Evolutionary conservation across 1,140 invertebrate genomes (phyloP).

Genomic region (Charaxes varanes): DNA sequence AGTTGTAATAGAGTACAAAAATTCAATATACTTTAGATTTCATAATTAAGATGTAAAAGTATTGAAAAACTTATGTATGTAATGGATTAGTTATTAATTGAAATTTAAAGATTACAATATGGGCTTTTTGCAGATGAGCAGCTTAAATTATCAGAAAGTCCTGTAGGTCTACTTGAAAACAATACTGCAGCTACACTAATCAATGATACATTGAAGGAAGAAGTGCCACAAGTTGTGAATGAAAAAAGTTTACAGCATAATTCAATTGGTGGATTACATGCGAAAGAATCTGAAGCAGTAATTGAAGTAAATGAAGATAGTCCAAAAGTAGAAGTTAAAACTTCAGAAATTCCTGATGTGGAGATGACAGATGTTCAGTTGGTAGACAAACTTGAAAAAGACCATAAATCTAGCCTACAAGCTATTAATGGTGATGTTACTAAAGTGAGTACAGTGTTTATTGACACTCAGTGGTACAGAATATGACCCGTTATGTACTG

Average conservation of each 20-base stretch:
- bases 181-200: not conserved
- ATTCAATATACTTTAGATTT: too few species aligned
- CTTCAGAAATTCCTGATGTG: slow-evolving; percentile 29
- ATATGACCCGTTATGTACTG: too few species aligned
- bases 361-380: slow-evolving; percentile 43
- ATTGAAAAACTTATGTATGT: too few species aligned
- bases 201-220: slow-evolving; percentile 8
- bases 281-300: slow-evolving; percentile 1
- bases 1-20: too few species aligned
- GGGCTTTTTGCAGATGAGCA: slow-evolving; percentile 1
- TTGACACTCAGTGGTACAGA: too few species aligned
- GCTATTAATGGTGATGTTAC: slow-evolving; percentile 51
- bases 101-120: too few species aligned
- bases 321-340: slow-evolving; percentile 15
- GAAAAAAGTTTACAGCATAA: not conserved
- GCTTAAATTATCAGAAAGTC: not conserved
- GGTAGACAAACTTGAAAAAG: slow-evolving; percentile 37
- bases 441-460: slow-evolving; percentile 46
- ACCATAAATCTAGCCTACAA: slow-evolving; percentile 29
- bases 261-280: not conserved
- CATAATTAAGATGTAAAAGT: too few species aligned
- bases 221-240: not conserved
- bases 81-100: too few species aligned
- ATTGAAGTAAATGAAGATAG: slow-evolving; percentile 7
- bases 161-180: not conserved